Evolutionary conservation across 2,797 vertebrate species (phyloP), one percentile per base, ranked within the genome.

Genomic region (Gouania willdenowi): DNA sequence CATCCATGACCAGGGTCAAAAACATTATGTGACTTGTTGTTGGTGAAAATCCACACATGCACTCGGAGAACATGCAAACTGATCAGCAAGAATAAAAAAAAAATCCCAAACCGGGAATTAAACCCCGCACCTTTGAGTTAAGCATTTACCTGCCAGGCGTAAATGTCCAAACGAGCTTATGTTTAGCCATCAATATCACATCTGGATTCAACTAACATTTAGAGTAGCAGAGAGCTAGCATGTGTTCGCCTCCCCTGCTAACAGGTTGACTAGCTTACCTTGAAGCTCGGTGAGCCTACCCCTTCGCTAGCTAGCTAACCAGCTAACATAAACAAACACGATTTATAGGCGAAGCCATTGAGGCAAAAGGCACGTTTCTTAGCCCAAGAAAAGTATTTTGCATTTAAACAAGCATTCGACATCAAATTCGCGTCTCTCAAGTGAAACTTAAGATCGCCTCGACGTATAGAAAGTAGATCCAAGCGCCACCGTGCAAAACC

Each of bases 321-420:
- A 66, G 78, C 82, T 75, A 84, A 84, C 66, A 81, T 86, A 85
- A 86, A 85, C 84, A 86, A 85, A 82, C 77, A 73, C 26, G 5
- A 37, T 26, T 32, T 16, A 5, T 3, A 17, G 53, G 7, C 35
- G 41, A 19, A 21, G 28, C n/a, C 35, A 26, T 38, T 6, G 4
- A 6, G 18, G 9, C 29, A 11, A 49, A 43, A 34, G 3, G 4
- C 3, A 5, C 3, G 1, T 3, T 18, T 21, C 25, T 5, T 5
- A 1, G 20, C 10, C 8, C 0, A 2, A 8, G 2, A 1, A 4
- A 8, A 8, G 1, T 3, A 15, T 1, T 2, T n/a, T 5, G 2
- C 2, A 8, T 13, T 2, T 1, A 19, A 16, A 23, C 13, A 4
- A 13, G 1, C n/a, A n/a, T 13, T 19, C 3, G 41, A 37, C 1